phyloP scores from a whole-genome alignment of 1,140 invertebrate genomes.

The Mercenaria mercenaria region DNA sequence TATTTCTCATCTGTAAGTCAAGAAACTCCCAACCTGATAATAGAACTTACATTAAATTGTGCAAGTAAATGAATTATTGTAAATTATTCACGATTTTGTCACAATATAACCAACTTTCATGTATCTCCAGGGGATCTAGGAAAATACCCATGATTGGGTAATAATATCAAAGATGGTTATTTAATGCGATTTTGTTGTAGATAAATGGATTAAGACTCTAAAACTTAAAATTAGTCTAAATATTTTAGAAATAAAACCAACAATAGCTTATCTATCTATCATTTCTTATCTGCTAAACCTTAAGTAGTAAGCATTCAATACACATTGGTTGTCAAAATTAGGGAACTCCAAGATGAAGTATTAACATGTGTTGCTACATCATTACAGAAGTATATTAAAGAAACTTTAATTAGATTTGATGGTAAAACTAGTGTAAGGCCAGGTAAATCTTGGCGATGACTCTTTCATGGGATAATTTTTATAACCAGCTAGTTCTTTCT shows the following conservation, averaged over 20 bases:
- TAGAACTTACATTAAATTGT: background rate
- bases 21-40: background rate
- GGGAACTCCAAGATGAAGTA: no score
- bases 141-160: background rate
- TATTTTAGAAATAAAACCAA: no score
- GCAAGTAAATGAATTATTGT: background rate
- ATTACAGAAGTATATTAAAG: no score
- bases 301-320: background rate
- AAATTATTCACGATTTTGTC: conserved; percentile 1
- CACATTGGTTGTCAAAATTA: no score
- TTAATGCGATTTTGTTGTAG: background rate
- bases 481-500: no score
- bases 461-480: no score
- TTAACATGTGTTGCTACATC: no score
- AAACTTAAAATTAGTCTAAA: background rate
- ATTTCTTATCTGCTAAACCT: background rate
- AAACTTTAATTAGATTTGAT: no score
- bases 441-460: no score
- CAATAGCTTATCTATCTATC: background rate
- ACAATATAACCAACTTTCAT: background rate
- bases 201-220: background rate
- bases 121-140: background rate
- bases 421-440: no score
- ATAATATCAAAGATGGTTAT: background rate
- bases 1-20: background rate